phyloP scores from a whole-genome alignment of 1,140 invertebrate genomes.

The Drosophila teissieri region DNA sequence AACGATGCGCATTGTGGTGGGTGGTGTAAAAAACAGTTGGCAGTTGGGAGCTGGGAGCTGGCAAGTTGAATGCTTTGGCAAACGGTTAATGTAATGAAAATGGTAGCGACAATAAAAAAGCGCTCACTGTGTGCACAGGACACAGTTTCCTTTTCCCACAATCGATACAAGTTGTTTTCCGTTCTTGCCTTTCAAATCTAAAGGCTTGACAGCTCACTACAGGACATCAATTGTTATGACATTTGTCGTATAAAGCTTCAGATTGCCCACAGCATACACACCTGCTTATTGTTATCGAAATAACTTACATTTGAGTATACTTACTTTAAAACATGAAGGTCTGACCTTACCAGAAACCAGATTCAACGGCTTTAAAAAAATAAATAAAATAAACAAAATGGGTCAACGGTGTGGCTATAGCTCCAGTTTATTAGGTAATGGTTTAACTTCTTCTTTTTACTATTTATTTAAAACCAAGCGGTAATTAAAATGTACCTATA shows the following conservation, averaged over 20 bases:
- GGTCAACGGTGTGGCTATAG: too few relatives aligned
- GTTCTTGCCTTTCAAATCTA: slow-evolving; percentile 21
- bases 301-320: background rate
- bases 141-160: slow-evolving; percentile 3
- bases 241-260: background rate
- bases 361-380: background rate
- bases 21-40: background rate
- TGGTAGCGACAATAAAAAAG: slow-evolving; percentile 68
- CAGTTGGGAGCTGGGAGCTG: background rate
- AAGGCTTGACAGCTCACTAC: background rate
- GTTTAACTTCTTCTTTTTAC: too few relatives aligned
- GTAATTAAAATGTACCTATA: too few relatives aligned
- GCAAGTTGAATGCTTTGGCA: slow-evolving; percentile 35
- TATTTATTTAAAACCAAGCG: too few relatives aligned
- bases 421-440: too few relatives aligned
- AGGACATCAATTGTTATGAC: background rate
- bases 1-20: slow-evolving; percentile 36
- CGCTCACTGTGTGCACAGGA: slow-evolving; percentile 46
- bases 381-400: too few relatives aligned
- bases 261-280: background rate
- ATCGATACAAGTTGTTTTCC: slow-evolving; percentile 43
- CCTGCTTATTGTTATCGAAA: background rate
- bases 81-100: slow-evolving; percentile 80
- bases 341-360: background rate
- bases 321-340: background rate